Conservation (phyloP, 2,113 vertebrate genomes). For the Calidris pygmaea region DNA sequence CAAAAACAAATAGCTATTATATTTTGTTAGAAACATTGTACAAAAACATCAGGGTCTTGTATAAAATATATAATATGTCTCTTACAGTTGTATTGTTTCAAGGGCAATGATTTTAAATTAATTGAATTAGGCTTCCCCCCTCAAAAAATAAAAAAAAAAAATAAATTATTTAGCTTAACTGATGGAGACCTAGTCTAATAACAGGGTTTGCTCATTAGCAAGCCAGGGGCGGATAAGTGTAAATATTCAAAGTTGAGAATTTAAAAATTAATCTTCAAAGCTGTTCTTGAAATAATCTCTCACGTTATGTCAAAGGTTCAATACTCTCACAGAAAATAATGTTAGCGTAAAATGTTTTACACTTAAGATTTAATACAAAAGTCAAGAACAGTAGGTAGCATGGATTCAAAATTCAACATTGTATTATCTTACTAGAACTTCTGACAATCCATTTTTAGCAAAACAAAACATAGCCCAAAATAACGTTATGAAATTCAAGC, state of each 20-base stretch:
- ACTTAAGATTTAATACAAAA: not conserved
- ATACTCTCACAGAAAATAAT: not conserved
- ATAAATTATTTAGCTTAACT: not conserved
- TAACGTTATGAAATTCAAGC: not conserved
- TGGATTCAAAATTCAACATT: not conserved
- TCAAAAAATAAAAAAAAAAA: not conserved
- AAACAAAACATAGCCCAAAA: not conserved
- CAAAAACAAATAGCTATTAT: conserved; percentile 59
- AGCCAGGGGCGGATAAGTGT: not conserved
- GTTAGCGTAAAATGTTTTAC: not conserved
- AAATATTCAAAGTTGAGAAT: not conserved
- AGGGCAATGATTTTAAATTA: not conserved
- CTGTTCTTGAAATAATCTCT: not conserved
- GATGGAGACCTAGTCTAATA: not conserved
- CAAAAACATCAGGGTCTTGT: not conserved
- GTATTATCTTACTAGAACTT: not conserved
- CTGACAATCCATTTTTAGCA: not conserved
- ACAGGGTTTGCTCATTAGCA: not conserved
- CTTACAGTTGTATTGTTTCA: not conserved
- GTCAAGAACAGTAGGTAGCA: not conserved
- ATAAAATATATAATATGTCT: not conserved
- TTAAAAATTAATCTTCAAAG: not conserved
- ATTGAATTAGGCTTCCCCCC: not conserved
- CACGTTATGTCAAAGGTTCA: not conserved
- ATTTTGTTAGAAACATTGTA: not conserved